Evolutionary conservation across 2,113 vertebrate genomes (phyloP), one percentile per base, ranked within the genome.

Genomic region (Opisthocomus hoazin): DNA sequence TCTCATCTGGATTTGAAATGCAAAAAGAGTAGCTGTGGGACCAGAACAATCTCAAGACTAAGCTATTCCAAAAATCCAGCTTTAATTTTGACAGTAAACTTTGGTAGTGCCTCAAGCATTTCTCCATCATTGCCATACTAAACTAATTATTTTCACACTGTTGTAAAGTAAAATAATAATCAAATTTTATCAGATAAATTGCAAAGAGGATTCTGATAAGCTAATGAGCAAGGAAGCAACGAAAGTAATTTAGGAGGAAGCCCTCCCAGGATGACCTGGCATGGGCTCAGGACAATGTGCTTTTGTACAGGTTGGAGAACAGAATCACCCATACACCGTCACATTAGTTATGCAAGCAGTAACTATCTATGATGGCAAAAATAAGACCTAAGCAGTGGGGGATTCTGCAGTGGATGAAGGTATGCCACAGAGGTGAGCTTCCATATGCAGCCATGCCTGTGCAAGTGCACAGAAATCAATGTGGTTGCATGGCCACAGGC

Each of bases 391-490:
- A 58, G 54, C 20, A 70, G 50, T 20, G 9, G 12, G 41, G 58
- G 29, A 79, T 63, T 80, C 77, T 83, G 58, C 68, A 88, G 58
- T 7, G 30, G 70, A 88, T 71, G 30, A 70, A 75, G 75, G 27
- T 51, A 29, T 0, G 0, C 10, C 13, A 20, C 51, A 0, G 10
- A 79, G 63, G 23, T 50, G 41, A 92, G 56, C 46, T 45, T 45
- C 50, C 74, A 43, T 83, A 76, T 66, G 63, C 82, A 90, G 34
- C 43, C 36, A 63, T 1, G 39, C 41, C 32, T 66, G 29, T 46
- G 82, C 2, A 5, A 27, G 20, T 0, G 0, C 50, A n/a, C 2
- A 2, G 73, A 89, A 91, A 94, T 96, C 93, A 86, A 88, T 94
- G 43, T 0, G 0, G 43, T 89, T 90, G 85, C 36, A 24, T 45